phyloP scores from a whole-genome alignment of 2,113 vertebrate genomes.

The pig (Sus scrofa) region T2T-Sscrofa CM000818.6:54923501-54924000 shows the following conservation, averaged over 20 bases:
- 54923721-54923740: not conserved
- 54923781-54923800: not conserved
- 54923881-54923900: not conserved
- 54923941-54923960: not conserved
- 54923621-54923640: too few relatives aligned
- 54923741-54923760: not conserved
- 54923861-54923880: not conserved
- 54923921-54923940: not conserved
- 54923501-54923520: too few relatives aligned
- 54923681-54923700: too few relatives aligned
- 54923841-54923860: not conserved
- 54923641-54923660: too few relatives aligned
- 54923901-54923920: accelerated
- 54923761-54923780: not conserved
- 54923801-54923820: not conserved
- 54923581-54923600: too few relatives aligned
- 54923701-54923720: too few relatives aligned
- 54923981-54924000: accelerated
- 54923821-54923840: not conserved
- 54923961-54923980: not conserved
- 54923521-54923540: too few relatives aligned
- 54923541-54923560: too few relatives aligned
- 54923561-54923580: too few relatives aligned
- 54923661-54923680: too few relatives aligned
- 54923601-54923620: too few relatives aligned